Evolutionary conservation across 2,888 invertebrate species (phyloP).

Genomic region (Tachina fera): DNA sequence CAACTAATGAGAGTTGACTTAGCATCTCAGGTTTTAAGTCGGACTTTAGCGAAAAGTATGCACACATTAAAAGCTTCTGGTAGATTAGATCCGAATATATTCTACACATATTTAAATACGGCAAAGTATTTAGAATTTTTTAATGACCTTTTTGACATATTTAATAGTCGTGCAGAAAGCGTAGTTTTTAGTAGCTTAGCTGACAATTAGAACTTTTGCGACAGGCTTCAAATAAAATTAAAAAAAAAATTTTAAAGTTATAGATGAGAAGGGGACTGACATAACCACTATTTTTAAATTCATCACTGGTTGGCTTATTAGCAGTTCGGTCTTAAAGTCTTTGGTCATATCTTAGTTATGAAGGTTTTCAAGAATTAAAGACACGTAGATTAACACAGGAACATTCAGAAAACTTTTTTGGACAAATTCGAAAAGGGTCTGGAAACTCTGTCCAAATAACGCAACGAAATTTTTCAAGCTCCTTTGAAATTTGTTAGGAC

Average conservation of each 20-base stretch:
- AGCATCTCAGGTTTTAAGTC: no score
- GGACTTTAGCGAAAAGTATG: no score
- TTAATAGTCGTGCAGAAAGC: no score
- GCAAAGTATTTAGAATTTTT: no score
- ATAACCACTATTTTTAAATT: conserved; percentile 23
- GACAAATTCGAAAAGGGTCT: conserved; percentile 25
- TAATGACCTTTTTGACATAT: no score
- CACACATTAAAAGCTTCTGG: no score
- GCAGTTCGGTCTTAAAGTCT: conserved; percentile 25
- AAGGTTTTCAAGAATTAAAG: conserved; percentile 23
- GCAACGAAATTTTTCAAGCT: conserved; percentile 31
- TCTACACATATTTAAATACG: no score
- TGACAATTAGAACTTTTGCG: no score
- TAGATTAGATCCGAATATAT: no score
- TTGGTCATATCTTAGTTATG: not conserved
- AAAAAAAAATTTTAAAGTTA: not conserved
- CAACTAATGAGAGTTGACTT: no score
- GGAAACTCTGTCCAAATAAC: conserved; percentile 19
- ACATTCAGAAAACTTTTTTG: conserved; percentile 36
- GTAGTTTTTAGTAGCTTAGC: no score
- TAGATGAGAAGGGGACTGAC: not conserved
- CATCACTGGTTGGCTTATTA: not conserved
- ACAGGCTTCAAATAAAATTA: no score
- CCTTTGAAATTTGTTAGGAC: conserved; percentile 42
- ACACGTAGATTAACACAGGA: conserved; percentile 14